A percentile compares a stretch with the other conserved stretches of the same genome.
Conservation (phyloP, 2,113 vertebrate genomes). For the Lucifuga dentata region DNA sequence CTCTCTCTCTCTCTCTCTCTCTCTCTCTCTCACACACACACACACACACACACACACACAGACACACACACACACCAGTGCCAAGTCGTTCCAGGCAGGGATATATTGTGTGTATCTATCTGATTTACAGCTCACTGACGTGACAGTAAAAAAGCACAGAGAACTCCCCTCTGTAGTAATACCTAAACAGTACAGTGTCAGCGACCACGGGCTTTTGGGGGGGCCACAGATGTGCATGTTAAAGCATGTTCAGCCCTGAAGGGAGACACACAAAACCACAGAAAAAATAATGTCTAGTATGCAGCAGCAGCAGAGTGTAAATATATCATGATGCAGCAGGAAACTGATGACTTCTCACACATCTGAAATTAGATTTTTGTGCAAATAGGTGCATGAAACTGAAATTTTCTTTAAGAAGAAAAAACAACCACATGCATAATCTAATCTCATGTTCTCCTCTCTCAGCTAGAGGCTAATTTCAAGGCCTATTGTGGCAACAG, state of each 20-base stretch:
- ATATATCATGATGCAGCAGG: conserved; percentile 24
- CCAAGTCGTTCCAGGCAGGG: conserved; percentile 55
- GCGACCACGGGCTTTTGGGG: conserved; percentile 26
- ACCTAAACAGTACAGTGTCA: conserved; percentile 18
- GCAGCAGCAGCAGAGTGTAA: conserved; percentile 45
- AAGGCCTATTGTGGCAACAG: too few species aligned
- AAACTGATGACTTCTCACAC: not conserved
- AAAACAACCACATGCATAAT: too few species aligned
- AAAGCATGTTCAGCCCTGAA: conserved; percentile 36
- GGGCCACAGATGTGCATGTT: conserved; percentile 30
- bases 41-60: not conserved
- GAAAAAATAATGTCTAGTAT: conserved; percentile 50
- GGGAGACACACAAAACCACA: conserved; percentile 15
- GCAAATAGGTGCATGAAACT: conserved; percentile 1
- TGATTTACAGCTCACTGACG: conserved; percentile 59
- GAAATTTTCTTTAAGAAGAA: not conserved
- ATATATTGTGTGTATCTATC: conserved; percentile 25
- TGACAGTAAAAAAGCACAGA: conserved; percentile 17
- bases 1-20: too few species aligned
- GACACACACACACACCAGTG: not conserved
- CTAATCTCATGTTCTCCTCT: too few species aligned
- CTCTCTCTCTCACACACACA: conserved; percentile 7
- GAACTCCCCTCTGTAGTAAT: conserved; percentile 45
- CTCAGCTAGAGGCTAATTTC: too few species aligned
- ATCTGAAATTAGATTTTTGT: conserved; percentile 21